These are phyloP conservation scores for Cryptosula pallasiana DNA, from an alignment of 2,888 invertebrate genomes.

Conservation along the genomic window DNA sequence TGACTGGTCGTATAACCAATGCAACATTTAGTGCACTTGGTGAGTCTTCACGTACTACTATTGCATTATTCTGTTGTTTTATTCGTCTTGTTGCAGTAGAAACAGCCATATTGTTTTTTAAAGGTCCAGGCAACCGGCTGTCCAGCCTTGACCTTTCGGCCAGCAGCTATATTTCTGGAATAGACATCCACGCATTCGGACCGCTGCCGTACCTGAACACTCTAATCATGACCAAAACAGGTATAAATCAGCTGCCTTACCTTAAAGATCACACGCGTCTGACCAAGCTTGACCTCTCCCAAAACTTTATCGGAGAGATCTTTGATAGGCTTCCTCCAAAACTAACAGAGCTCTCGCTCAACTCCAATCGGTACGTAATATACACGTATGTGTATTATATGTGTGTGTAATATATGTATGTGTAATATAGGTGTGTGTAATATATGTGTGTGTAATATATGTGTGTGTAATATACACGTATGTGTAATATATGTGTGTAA, in stretches of 20 bases:
- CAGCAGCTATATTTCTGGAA: not conserved
- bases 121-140: not conserved
- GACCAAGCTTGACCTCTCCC: not conserved
- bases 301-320: not conserved
- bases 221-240: not conserved
- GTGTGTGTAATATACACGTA: no score
- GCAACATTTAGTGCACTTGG: not conserved
- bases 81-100: no score
- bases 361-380: not conserved
- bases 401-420: no score
- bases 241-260: not conserved
- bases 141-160: constrained; percentile 16
- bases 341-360: not conserved
- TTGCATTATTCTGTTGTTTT: no score
- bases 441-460: no score
- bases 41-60: no score
- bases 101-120: no score
- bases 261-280: not conserved
- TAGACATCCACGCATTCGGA: not conserved
- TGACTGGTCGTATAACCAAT: not conserved
- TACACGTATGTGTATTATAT: not conserved
- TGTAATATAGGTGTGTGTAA: no score
- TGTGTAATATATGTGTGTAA: no score
- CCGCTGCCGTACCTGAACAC: not conserved
- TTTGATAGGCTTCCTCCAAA: not conserved